Base-by-base conservation (phyloP, 2,888 invertebrate genomes). In the Pristionchus entomophagus region DNA sequence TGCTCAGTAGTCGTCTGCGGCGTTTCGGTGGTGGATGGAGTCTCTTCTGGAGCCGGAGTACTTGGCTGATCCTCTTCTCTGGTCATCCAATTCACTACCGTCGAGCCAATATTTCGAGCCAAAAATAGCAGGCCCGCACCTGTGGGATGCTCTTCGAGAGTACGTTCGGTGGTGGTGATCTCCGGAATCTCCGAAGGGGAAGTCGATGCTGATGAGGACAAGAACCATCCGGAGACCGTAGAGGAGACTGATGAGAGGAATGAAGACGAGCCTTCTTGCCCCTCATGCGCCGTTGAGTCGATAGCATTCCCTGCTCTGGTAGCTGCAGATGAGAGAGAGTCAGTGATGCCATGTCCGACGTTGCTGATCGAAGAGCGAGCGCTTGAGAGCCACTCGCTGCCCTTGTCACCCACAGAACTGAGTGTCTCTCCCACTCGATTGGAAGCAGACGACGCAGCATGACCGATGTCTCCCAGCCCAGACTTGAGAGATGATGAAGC, bases 81-180 rank as follows among this genome's bases (percentile, higher is more conserved):
- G 14, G 59, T 59, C 59, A 82, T 53, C 82, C 82, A 82, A 19
- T 82, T 82, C 59, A n/a, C 8, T 17, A 82, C 26, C 0, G 59
- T 59, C 0, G 82, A 82, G 26, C 82, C 82, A 51, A 78, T 35
- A 35, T 49, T 53, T 14, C 32, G 51, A 32, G 51, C 35, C n/a
- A n/a, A n/a, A n/a, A n/a, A n/a, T n/a, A n/a, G n/a, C 8, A 78
- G 78, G 19, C 51, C 49, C 5, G 78, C 51, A 2, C 51, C 32
- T 12, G 49, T 51, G 1, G 29, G n/a, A 22, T 49, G 17, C 26
- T 78, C 78, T 51, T 22, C 51, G n/a, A 19, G 29, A 0, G 32
- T 6, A 19, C 51, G 78, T n/a, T n/a, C 19, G 12, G 26, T 26
- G 29, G 78, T 78, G 29, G 45, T 12, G 45, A 45, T 2, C 5